phyloP scores from a whole-genome alignment of 2,888 invertebrate genomes.

The Odontothrips loti region DNA sequence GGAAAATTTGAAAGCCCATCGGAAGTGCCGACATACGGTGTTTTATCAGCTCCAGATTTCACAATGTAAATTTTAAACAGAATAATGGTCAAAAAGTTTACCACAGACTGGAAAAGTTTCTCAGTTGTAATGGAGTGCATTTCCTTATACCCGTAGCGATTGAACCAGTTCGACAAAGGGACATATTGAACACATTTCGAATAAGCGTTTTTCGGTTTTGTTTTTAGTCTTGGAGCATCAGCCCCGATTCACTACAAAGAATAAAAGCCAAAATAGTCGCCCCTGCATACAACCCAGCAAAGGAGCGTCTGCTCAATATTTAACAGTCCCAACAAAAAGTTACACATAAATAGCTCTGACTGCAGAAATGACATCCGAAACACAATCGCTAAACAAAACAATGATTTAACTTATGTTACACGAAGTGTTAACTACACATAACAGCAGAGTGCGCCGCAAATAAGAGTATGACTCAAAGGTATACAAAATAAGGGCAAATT shows the following conservation, averaged over 20 bases:
- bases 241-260: not conserved
- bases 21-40: not conserved
- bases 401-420: not conserved
- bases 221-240: not conserved
- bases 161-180: constrained; percentile 14
- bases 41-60: not conserved
- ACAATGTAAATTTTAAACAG: not conserved
- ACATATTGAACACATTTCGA: constrained; percentile 12
- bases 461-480: constrained; percentile 17
- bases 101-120: constrained; percentile 21
- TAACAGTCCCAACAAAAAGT: constrained; percentile 1
- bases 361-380: constrained; percentile 22
- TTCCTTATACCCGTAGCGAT: constrained; percentile 22
- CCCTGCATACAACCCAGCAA: not conserved
- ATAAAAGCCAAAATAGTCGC: constrained; percentile 12
- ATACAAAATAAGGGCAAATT: constrained; percentile 24
- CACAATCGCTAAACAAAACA: constrained; percentile 20
- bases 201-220: constrained; percentile 19
- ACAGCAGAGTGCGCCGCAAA: constrained; percentile 16
- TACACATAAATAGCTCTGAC: constrained; percentile 4
- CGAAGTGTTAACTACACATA: constrained; percentile 15
- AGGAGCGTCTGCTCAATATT: not conserved
- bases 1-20: not conserved
- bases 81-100: not conserved
- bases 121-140: constrained; percentile 12